Evolutionary conservation across 2,888 invertebrate genomes (phyloP), one percentile per base, ranked within the genome.

Genomic region (Bibio marci): DNA sequence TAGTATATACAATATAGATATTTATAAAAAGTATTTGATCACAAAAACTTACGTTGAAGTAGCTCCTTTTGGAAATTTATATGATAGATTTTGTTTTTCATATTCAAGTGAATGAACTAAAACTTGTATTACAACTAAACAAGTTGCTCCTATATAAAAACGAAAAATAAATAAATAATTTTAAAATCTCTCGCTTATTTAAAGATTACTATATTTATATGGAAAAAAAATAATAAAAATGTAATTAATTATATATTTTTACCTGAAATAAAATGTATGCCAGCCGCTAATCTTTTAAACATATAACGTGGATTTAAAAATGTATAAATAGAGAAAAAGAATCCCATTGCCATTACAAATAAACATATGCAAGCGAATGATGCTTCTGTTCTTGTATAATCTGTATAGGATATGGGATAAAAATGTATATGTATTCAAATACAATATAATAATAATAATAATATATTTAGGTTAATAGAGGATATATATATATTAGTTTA

Each of bases 241-340:
- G n/a, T n/a, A 31, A 31, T 18, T 32, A 19, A 32, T 41, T 34
- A 42, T 33, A 13, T 19, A 34, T 22, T 19, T 17, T 71, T 58
- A 81, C 82, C 77, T 54, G 82, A 76, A 42, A 88, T 79, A 50
- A 88, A 76, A 54, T 86, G 81, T 43, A 87, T 78, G 15, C 82
- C 80, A 1, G 81, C 85, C 4, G 87, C 83, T 18, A 88, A 67
- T 28, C 88, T 67, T 56, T 88, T 88, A 64, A 85, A 86, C 76
- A 83, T 87, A 57, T 88, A 88, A 4, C 87, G 71, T 3, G 85
- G 81, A 54, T 87, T 80, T 47, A 71, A 67, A 56, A 88, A 80
- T 13, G 86, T 85, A 56, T 88, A 88, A 45, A 78, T 69, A 6
- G 86, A 83, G 58, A 87, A 86, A 2, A 76, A 70, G 38, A 80